Evolutionary conservation across 2,113 vertebrate genomes (phyloP).

Genomic region (Hypomesus transpacificus): DNA sequence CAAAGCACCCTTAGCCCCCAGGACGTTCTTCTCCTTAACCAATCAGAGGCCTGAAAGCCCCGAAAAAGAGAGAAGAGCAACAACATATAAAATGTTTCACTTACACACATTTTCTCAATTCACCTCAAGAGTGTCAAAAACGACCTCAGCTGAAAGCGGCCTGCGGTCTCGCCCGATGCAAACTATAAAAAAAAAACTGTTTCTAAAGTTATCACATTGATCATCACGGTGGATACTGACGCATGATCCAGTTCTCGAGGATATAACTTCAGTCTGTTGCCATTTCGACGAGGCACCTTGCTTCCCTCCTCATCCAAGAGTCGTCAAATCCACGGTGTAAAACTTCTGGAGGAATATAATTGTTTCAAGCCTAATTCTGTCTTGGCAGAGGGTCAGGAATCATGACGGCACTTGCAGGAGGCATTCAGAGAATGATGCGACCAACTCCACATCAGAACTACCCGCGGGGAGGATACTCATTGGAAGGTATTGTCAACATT

Average conservation of each 20-base stretch:
- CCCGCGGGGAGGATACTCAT: conserved; percentile 88
- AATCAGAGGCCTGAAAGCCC: conserved; percentile 78
- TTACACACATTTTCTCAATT: conserved; percentile 65
- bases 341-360: not conserved
- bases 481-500: conserved; percentile 81
- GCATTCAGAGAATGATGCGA: conserved; percentile 96
- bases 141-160: conserved; percentile 18
- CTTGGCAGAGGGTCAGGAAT: conserved; percentile 56
- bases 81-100: conserved; percentile 88
- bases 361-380: not conserved
- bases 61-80: conserved; percentile 74
- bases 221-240: conserved; percentile 10
- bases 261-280: not conserved
- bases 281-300: conserved; percentile 41
- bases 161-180: not conserved
- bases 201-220: not conserved
- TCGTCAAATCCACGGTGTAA: not conserved
- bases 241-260: conserved; percentile 8
- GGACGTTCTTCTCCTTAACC: conserved; percentile 76
- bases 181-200: not conserved
- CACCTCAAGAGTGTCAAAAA: conserved; percentile 67
- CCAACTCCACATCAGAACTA: conserved; percentile 94
- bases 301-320: conserved; percentile 23
- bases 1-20: conserved; percentile 60
- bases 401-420: conserved; percentile 93